A percentile compares a stretch with the other conserved stretches of the same genome.
These are phyloP conservation scores for Leucophenga varia DNA, from an alignment of 1,140 invertebrate genomes.

Conservation along the genomic window DNA sequence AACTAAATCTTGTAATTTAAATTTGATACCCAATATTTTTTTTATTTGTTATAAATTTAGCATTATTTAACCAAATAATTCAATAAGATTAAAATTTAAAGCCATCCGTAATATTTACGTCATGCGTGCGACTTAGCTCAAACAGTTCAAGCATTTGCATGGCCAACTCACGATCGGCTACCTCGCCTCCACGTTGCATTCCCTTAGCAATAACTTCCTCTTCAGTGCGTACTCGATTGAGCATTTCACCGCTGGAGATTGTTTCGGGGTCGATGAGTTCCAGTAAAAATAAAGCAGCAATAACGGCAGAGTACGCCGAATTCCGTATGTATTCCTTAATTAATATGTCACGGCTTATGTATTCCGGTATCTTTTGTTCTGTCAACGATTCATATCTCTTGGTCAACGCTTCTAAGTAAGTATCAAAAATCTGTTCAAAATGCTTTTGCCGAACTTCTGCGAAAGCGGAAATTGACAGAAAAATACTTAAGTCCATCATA, in stretches of 20 bases:
- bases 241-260: constrained; percentile 18
- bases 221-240: not conserved
- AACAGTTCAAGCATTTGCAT: constrained; percentile 41
- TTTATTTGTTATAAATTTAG: no score
- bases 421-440: constrained; percentile 40
- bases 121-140: constrained; percentile 23
- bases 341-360: constrained; percentile 25
- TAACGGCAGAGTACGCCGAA: constrained; percentile 30
- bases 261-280: constrained; percentile 24
- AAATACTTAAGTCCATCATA: constrained; percentile 44
- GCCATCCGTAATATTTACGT: constrained; percentile 32
- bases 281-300: constrained; percentile 27
- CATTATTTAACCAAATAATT: no score
- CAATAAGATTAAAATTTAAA: no score
- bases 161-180: constrained; percentile 34
- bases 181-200: constrained; percentile 28
- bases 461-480: constrained; percentile 34
- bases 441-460: constrained; percentile 31
- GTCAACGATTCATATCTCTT: constrained; percentile 23
- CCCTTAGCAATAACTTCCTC: constrained; percentile 19
- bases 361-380: constrained; percentile 21
- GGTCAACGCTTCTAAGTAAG: constrained; percentile 30
- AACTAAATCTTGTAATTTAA: no score
- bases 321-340: constrained; percentile 39
- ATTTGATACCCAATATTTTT: no score